These are phyloP conservation scores for Ovis canadensis DNA, from an alignment of 2,113 vertebrate genomes.

Conservation along the genomic window DNA sequence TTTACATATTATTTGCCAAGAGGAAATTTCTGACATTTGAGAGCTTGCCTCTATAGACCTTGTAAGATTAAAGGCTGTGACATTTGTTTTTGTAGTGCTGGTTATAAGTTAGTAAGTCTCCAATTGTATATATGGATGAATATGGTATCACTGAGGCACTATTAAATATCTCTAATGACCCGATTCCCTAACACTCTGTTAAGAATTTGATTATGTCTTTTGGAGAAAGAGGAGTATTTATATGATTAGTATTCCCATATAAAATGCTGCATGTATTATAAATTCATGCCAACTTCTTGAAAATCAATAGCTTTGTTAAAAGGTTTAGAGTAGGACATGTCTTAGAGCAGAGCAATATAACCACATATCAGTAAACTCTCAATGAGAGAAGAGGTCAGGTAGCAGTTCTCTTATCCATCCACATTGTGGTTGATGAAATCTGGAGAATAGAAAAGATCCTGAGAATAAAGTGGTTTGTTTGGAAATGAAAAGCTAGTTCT, in stretches of 20 bases:
- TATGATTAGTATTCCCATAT: neutral
- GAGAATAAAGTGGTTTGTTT: slow-evolving; percentile 8
- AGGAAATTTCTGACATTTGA: slow-evolving; percentile 20
- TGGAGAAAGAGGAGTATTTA: neutral
- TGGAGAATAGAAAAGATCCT: neutral
- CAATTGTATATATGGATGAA: neutral
- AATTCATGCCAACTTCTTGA: neutral
- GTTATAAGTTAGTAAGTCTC: neutral
- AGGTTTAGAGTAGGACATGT: neutral
- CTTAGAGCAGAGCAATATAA: neutral
- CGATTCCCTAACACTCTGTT: neutral
- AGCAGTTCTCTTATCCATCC: neutral
- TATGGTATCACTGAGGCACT: neutral
- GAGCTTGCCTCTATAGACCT: neutral
- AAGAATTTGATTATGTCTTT: neutral
- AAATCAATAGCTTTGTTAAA: slow-evolving; percentile 23
- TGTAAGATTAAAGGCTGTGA: neutral
- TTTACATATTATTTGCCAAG: slow-evolving; percentile 8
- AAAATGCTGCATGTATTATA: neutral
- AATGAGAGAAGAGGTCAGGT: neutral
- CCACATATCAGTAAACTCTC: neutral
- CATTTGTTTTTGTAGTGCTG: neutral
- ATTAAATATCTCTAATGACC: neutral
- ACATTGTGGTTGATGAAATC: neutral
- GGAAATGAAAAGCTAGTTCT: neutral